These are phyloP conservation scores for Triplophysa dalaica DNA, from an alignment of 2,113 vertebrate genomes.

Conservation along the genomic window DNA sequence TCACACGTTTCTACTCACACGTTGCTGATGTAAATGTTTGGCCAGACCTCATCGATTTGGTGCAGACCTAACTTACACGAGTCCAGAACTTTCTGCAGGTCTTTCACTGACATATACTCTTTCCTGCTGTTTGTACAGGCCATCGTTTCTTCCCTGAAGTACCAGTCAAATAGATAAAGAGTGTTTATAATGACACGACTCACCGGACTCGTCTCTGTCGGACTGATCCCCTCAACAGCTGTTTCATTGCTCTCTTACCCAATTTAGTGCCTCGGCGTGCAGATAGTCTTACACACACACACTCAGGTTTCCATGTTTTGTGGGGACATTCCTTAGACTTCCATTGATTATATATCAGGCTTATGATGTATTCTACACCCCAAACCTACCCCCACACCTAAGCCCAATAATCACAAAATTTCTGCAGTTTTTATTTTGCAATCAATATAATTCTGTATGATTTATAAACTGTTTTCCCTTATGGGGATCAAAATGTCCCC, in stretches of 20 bases:
- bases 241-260: slow-evolving; percentile 66
- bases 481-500: not conserved
- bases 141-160: slow-evolving; percentile 63
- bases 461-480: too few species aligned
- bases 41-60: slow-evolving; percentile 79
- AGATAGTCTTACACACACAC: slow-evolving; percentile 35
- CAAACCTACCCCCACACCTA: not conserved
- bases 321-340: too few species aligned
- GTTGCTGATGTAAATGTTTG: slow-evolving; percentile 75
- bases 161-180: slow-evolving; percentile 10
- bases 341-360: too few species aligned
- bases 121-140: slow-evolving; percentile 60
- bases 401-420: too few species aligned
- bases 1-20: slow-evolving; percentile 70
- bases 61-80: slow-evolving; percentile 75
- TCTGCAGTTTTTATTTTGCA: not conserved
- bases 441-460: too few species aligned
- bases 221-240: slow-evolving; percentile 72
- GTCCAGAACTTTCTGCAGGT: slow-evolving; percentile 76
- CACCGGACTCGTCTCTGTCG: not conserved
- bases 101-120: slow-evolving; percentile 74
- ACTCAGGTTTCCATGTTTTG: not conserved
- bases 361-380: not conserved
- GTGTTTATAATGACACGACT: slow-evolving; percentile 14
- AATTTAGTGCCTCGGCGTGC: slow-evolving; percentile 67